Percentiles rank a stretch among this genome's conserved stretches.
These are phyloP conservation scores for Ophiothrix spiculata DNA, from an alignment of 35 echinoderm and acorn worm species.

Conservation along the genomic window DNA sequence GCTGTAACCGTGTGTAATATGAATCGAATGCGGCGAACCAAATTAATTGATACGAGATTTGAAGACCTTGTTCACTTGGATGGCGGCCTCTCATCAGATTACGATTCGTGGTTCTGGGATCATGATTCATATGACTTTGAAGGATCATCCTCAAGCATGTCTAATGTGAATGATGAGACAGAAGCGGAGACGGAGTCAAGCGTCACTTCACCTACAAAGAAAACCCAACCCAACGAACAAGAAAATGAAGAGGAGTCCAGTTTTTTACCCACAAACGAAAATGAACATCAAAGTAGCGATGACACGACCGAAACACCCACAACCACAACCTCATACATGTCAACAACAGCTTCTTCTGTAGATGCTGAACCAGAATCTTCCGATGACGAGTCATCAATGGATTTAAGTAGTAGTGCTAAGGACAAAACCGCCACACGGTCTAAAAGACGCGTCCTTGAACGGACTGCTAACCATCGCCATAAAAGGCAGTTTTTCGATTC, in stretches of 20 bases:
- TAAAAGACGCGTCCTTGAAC: neutral
- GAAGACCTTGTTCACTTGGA: constrained; percentile 52
- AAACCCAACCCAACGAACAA: neutral
- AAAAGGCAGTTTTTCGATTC: neutral
- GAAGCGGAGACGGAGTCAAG: neutral
- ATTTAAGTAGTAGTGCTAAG: neutral
- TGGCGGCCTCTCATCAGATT: constrained; percentile 44
- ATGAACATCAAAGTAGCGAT: neutral
- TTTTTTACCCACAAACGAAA: neutral
- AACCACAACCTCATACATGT: no score
- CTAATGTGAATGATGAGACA: neutral
- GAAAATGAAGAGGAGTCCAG: neutral
- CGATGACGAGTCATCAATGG: neutral
- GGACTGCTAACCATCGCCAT: neutral
- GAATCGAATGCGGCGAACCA: constrained; percentile 53
- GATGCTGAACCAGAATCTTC: neutral
- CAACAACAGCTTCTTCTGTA: no score
- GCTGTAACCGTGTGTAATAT: constrained; percentile 90
- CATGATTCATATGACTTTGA: constrained; percentile 41
- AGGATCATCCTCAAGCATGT: constrained; percentile 9
- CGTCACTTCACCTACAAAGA: neutral
- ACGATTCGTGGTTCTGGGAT: constrained; percentile 73
- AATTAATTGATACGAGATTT: constrained; percentile 44
- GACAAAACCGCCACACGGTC: neutral
- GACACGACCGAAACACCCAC: neutral